These are phyloP conservation scores for Helicoverpa assulta DNA, from an alignment of 2,888 invertebrate species.

Conservation along the genomic window DNA sequence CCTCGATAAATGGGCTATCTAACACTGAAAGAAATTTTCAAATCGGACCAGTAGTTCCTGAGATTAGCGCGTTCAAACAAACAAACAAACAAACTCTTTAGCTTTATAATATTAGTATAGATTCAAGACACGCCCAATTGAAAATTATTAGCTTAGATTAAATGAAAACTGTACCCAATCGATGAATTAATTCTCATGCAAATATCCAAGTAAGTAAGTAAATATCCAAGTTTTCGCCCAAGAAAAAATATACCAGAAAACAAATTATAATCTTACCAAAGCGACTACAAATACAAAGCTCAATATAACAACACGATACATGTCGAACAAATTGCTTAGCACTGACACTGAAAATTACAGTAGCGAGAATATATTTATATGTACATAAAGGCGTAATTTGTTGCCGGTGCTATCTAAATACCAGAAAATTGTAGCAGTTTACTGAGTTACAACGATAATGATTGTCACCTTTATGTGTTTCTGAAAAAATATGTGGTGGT, in stretches of 20 bases:
- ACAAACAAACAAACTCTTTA: no score
- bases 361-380: conserved; percentile 25
- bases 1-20: no score
- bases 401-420: conserved; percentile 39
- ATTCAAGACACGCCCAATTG: no score
- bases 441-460: background rate
- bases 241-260: background rate
- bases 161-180: no score
- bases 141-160: no score
- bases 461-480: conserved; percentile 1
- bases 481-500: background rate
- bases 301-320: conserved; percentile 48
- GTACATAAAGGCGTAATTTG: conserved; percentile 15
- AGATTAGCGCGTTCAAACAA: no score
- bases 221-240: no score
- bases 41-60: no score
- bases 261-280: conserved; percentile 23
- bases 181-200: no score
- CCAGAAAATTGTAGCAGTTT: conserved; percentile 59
- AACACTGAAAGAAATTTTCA: no score
- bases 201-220: no score
- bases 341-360: conserved; percentile 3
- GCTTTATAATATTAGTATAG: no score
- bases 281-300: conserved; percentile 18
- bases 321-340: conserved; percentile 21